Conservation (phyloP, 2,113 vertebrate genomes). For the Lepus timidus region DNA sequence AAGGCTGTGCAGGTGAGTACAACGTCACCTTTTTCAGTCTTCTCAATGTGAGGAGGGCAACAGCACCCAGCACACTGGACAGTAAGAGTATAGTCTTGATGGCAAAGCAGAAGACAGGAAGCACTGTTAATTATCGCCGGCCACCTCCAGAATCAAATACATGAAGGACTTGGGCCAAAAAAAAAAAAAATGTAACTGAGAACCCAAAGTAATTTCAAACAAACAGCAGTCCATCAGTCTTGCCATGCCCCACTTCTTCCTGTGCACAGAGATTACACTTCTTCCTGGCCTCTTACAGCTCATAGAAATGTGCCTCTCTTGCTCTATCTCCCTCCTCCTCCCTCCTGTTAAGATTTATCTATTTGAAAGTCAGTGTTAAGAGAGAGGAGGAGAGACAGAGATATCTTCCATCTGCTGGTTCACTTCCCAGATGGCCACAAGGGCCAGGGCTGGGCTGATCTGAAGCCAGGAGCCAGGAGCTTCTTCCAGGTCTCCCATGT, state of each 20-base stretch:
- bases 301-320: accelerated
- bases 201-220: neutral
- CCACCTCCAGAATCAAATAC: neutral
- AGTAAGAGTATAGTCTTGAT: neutral
- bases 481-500: too few relatives aligned
- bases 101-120: neutral
- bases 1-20: neutral
- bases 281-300: neutral
- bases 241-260: neutral
- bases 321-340: too few relatives aligned
- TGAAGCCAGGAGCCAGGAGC: too few relatives aligned
- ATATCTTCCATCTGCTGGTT: too few relatives aligned
- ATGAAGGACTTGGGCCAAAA: neutral
- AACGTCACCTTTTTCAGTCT: neutral
- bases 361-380: too few relatives aligned
- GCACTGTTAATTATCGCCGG: neutral
- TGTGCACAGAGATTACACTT: too few relatives aligned
- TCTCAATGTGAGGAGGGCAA: neutral
- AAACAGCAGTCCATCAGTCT: accelerated
- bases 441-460: too few relatives aligned
- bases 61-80: neutral
- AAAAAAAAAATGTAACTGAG: neutral
- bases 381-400: too few relatives aligned
- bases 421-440: too few relatives aligned
- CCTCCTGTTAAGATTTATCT: too few relatives aligned